Evolutionary conservation across 2,113 vertebrate genomes (phyloP).

Genomic region (Lasiurus cinereus): DNA sequence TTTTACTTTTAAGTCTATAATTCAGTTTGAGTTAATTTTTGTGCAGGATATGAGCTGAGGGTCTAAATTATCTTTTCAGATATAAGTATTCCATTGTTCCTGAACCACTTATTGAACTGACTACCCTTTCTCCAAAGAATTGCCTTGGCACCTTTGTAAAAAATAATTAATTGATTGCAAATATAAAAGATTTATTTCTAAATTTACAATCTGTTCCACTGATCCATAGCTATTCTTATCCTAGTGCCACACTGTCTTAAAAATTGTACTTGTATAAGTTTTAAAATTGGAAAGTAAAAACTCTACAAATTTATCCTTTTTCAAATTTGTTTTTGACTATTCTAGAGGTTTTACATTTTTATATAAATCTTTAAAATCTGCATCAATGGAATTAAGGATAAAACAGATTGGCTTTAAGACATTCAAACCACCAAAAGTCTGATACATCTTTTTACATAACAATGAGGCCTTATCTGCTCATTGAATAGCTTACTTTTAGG

Average conservation of each 20-base stretch:
- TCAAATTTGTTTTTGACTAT: background rate
- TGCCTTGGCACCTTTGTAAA: background rate
- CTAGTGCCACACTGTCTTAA: background rate
- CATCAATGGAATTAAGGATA: background rate
- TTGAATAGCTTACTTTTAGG: background rate
- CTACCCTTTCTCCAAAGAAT: background rate
- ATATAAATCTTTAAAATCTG: background rate
- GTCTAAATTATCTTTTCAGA: background rate
- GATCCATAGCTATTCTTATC: background rate
- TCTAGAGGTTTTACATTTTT: background rate
- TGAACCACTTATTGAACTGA: background rate
- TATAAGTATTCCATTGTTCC: background rate
- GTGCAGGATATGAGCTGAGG: background rate
- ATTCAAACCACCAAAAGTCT: background rate
- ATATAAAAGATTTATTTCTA: conserved; percentile 16
- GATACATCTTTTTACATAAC: background rate
- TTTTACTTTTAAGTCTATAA: background rate
- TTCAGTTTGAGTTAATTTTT: background rate
- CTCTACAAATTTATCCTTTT: background rate
- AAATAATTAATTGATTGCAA: background rate
- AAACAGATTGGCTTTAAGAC: background rate
- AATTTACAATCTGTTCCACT: background rate
- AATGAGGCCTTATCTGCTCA: background rate
- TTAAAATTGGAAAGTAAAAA: background rate
- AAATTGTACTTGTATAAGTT: background rate